Conservation (phyloP, 2,797 vertebrate genomes). For the Limnodromus scolopaceus region DNA sequence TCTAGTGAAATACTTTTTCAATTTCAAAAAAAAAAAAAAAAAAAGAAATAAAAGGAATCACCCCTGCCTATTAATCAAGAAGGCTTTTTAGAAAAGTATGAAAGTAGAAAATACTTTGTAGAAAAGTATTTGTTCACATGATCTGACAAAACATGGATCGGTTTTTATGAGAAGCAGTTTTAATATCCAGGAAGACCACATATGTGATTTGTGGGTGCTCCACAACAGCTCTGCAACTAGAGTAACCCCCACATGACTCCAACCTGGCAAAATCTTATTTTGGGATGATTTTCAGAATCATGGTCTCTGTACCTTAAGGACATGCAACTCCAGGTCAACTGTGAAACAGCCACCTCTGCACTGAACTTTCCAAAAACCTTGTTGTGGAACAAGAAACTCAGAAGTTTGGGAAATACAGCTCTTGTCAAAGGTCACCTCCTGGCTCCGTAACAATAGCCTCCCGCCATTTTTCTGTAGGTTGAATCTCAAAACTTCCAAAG, state of each 20-base stretch:
- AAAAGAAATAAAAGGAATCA: not conserved
- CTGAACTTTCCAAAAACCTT: not conserved
- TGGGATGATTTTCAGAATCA: not conserved
- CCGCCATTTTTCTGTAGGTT: accelerated
- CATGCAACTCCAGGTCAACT: not conserved
- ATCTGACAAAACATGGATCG: not conserved
- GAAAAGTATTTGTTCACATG: not conserved
- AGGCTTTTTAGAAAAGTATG: not conserved
- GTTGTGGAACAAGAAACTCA: not conserved
- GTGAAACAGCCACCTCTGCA: not conserved
- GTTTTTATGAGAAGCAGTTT: not conserved
- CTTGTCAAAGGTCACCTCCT: not conserved
- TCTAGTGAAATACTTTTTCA: not conserved
- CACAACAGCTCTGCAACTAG: not conserved
- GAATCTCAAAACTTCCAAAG: not conserved
- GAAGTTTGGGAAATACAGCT: not conserved
- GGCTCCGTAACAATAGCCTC: not conserved
- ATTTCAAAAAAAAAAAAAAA: not conserved
- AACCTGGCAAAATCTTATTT: not conserved
- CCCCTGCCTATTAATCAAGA: accelerated
- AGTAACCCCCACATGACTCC: not conserved
- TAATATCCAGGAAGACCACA: not conserved
- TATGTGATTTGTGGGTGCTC: not conserved
- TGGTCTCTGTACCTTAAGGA: not conserved
- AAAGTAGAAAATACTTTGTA: not conserved